These are phyloP conservation scores for Rhinoderma darwinii DNA, from an alignment of 2,113 vertebrate genomes.

Conservation along the genomic window DNA sequence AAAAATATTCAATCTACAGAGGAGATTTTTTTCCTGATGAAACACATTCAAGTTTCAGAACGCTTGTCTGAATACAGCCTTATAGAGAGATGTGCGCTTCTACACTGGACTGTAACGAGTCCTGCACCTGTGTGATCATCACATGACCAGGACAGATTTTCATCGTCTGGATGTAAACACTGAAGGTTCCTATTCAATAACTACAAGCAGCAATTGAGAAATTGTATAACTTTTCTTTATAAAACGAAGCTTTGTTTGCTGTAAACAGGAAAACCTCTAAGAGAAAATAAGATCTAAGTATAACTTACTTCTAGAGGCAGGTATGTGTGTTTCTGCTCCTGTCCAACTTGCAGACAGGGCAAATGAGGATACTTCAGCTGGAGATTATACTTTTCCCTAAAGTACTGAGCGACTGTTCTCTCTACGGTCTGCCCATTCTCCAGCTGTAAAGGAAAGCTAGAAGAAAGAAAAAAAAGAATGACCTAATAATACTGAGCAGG, in stretches of 20 bases:
- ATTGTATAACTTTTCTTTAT: too few species aligned
- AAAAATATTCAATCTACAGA: too few species aligned
- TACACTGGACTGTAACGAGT: too few species aligned
- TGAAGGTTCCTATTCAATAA: background rate
- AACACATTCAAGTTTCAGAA: too few species aligned
- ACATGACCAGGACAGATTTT: background rate
- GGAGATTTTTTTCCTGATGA: too few species aligned
- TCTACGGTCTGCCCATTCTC: slow-evolving; percentile 98
- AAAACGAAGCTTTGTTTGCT: too few species aligned
- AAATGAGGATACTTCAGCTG: slow-evolving; percentile 98
- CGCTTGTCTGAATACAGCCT: too few species aligned
- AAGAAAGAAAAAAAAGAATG: background rate
- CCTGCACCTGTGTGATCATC: too few species aligned
- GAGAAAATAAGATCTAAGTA: background rate
- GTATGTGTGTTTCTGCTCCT: slow-evolving; percentile 99
- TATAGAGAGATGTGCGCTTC: too few species aligned
- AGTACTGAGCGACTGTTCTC: slow-evolving; percentile 99
- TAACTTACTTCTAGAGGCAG: slow-evolving; percentile 94
- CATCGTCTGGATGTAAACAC: background rate
- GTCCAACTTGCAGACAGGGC: slow-evolving; percentile 98
- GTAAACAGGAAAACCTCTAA: too few species aligned
- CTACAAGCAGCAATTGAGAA: background rate
- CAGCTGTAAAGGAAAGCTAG: slow-evolving; percentile 95
- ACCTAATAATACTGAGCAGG: background rate
- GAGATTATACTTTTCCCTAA: slow-evolving; percentile 97